Conservation (phyloP, 1,140 invertebrate genomes). For the Lethrus apterus region DNA sequence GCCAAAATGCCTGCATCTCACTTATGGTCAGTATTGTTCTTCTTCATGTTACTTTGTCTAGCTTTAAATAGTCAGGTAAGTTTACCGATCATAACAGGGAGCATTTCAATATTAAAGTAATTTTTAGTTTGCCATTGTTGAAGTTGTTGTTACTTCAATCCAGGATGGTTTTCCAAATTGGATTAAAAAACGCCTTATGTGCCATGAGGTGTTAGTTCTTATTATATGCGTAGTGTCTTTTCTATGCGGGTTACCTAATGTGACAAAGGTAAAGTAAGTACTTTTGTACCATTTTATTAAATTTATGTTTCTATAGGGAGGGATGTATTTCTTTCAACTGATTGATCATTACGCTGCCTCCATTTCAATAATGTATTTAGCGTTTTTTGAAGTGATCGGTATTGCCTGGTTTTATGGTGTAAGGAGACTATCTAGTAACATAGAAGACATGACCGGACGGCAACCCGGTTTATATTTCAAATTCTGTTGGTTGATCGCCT, state of each 20-base stretch:
- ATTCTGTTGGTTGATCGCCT: slow-evolving; percentile 75
- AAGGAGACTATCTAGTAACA: slow-evolving; percentile 65
- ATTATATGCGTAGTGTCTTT: slow-evolving; percentile 77
- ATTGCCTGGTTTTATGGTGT: slow-evolving; percentile 91
- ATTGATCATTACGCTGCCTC: slow-evolving; percentile 90
- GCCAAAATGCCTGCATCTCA: slow-evolving; percentile 81
- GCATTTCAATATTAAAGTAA: too few species aligned
- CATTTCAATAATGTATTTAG: slow-evolving; percentile 83
- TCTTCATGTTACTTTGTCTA: slow-evolving; percentile 83
- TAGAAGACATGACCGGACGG: slow-evolving; percentile 81
- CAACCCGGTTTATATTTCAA: slow-evolving; percentile 72
- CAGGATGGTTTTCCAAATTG: slow-evolving; percentile 83
- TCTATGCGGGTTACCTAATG: slow-evolving; percentile 74
- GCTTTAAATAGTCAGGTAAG: slow-evolving; percentile 85
- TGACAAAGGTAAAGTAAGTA: slow-evolving; percentile 57
- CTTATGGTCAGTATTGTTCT: slow-evolving; percentile 81
- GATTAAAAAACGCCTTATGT: slow-evolving; percentile 71
- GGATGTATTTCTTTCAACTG: slow-evolving; percentile 87
- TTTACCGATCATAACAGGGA: too few species aligned
- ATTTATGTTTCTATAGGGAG: slow-evolving; percentile 62
- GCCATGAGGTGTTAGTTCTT: slow-evolving; percentile 80
- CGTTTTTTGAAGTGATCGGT: slow-evolving; percentile 86
- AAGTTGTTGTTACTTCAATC: slow-evolving; percentile 86
- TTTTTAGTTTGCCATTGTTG: slow-evolving; percentile 79
- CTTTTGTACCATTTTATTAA: slow-evolving; percentile 1